Percentiles rank a stretch among this genome's conserved stretches.
phyloP scores from a whole-genome alignment of 2,888 invertebrate species.

The Synergus japonicus region DNA sequence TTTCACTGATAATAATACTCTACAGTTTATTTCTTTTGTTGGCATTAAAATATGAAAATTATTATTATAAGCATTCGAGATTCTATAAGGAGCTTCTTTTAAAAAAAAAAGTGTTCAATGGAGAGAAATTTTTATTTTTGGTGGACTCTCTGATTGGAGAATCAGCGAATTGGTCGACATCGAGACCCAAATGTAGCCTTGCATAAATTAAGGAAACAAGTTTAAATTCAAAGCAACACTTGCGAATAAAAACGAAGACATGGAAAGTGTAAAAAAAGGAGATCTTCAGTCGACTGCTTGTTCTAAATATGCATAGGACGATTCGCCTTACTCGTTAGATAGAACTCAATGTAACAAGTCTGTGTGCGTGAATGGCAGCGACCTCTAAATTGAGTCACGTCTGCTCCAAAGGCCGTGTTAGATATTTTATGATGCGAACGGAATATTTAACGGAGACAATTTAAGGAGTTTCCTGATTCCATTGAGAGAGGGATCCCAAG shows the following conservation, averaged over 20 bases:
- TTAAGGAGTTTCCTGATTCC: not conserved
- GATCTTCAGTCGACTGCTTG: slow-evolving; percentile 23
- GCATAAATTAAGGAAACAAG: slow-evolving; percentile 43
- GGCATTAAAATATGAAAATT: not conserved
- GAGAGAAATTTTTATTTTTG: slow-evolving; percentile 18
- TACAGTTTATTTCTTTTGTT: not conserved
- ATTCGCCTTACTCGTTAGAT: slow-evolving; percentile 16
- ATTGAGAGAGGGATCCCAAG: not conserved
- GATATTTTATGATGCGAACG: slow-evolving; percentile 34
- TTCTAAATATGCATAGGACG: slow-evolving; percentile 38
- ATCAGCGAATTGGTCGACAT: slow-evolving; percentile 42
- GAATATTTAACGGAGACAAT: slow-evolving; percentile 27
- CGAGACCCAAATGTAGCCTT: slow-evolving; percentile 32
- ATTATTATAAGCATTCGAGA: not conserved
- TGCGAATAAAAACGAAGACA: not conserved
- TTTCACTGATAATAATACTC: not conserved
- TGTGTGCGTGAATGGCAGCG: slow-evolving; percentile 34
- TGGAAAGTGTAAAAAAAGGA: not conserved
- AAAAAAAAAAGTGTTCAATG: not conserved
- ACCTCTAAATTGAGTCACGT: slow-evolving; percentile 39
- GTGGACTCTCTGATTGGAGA: slow-evolving; percentile 41
- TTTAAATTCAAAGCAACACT: slow-evolving; percentile 37
- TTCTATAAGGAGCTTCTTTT: not conserved
- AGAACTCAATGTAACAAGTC: slow-evolving; percentile 20
- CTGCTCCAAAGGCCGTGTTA: slow-evolving; percentile 35